Conservation (phyloP, 1,140 invertebrate genomes). For the Atopsyche davidsoni region DNA sequence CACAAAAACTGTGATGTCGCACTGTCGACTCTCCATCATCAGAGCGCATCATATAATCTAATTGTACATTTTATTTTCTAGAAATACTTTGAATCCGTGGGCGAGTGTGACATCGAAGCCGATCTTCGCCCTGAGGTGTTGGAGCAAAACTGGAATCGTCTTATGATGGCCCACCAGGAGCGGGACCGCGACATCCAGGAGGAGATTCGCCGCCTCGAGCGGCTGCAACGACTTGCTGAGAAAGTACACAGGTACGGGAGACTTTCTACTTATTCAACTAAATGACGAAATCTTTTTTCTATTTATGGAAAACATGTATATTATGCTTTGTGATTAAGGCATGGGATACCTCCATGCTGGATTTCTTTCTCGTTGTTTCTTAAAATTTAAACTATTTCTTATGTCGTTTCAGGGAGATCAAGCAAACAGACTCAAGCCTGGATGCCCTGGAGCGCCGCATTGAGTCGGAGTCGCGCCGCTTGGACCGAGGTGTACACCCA, state of each 20-base stretch:
- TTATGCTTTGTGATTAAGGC: no score
- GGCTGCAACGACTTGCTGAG: slow-evolving; percentile 87
- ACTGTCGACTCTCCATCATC: no score
- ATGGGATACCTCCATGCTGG: no score
- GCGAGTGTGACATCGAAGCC: slow-evolving; percentile 82
- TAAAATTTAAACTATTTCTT: no score
- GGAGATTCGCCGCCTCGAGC: slow-evolving; percentile 86
- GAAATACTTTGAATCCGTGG: slow-evolving; percentile 79
- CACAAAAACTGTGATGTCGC: no score
- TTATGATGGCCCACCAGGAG: slow-evolving; percentile 83
- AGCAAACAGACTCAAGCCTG: slow-evolving; percentile 78
- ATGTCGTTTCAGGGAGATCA: slow-evolving; percentile 64
- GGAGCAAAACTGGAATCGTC: slow-evolving; percentile 83
- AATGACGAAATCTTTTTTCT: no score
- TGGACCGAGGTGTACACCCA: slow-evolving; percentile 80
- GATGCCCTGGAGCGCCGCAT: slow-evolving; percentile 83
- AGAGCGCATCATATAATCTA: no score
- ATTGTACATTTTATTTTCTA: slow-evolving; percentile 34
- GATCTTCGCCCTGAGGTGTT: slow-evolving; percentile 85
- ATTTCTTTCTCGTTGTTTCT: no score
- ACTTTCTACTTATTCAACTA: no score
- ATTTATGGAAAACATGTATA: no score
- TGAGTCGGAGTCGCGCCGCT: slow-evolving; percentile 77
- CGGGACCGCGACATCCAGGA: slow-evolving; percentile 82
- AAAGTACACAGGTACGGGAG: slow-evolving; percentile 70